These are phyloP conservation scores for Syngnathoides biaculeatus DNA, from an alignment of 2,113 vertebrate species.

Conservation along the genomic window DNA sequence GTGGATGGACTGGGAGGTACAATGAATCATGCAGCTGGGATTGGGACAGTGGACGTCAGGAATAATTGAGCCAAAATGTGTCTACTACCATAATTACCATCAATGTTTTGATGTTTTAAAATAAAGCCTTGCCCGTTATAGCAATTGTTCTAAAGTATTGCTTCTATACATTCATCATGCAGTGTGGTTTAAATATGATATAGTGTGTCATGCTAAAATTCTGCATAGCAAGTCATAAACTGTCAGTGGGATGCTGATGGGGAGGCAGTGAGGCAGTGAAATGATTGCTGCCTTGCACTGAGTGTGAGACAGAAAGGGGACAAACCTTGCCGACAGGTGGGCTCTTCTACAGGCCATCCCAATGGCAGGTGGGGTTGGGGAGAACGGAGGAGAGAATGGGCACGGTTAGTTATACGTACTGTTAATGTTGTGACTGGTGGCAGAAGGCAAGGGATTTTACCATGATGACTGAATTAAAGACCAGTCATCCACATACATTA, in stretches of 20 bases:
- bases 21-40: slow-evolving; percentile 65
- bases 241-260: slow-evolving; percentile 53
- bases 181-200: slow-evolving; percentile 21
- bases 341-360: slow-evolving; percentile 76
- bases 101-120: neutral
- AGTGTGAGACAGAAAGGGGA: slow-evolving; percentile 74
- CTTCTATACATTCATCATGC: slow-evolving; percentile 40
- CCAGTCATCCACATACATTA: neutral
- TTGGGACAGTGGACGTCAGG: slow-evolving; percentile 50
- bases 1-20: slow-evolving; percentile 37
- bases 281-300: slow-evolving; percentile 59
- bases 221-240: neutral
- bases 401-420: slow-evolving; percentile 71
- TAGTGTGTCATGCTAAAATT: neutral
- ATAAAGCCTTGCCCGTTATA: neutral
- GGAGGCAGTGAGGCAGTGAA: slow-evolving; percentile 63
- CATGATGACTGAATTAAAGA: neutral
- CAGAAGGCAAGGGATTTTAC: slow-evolving; percentile 6
- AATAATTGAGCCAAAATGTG: slow-evolving; percentile 41
- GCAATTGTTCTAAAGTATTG: neutral
- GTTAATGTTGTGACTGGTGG: slow-evolving; percentile 41
- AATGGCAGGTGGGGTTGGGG: slow-evolving; percentile 73
- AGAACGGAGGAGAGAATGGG: slow-evolving; percentile 76
- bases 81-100: neutral
- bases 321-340: slow-evolving; percentile 78